These are phyloP conservation scores for Lutjanus argentimaculatus DNA, from an alignment of 2,797 vertebrate genomes.

Conservation along the genomic window DNA sequence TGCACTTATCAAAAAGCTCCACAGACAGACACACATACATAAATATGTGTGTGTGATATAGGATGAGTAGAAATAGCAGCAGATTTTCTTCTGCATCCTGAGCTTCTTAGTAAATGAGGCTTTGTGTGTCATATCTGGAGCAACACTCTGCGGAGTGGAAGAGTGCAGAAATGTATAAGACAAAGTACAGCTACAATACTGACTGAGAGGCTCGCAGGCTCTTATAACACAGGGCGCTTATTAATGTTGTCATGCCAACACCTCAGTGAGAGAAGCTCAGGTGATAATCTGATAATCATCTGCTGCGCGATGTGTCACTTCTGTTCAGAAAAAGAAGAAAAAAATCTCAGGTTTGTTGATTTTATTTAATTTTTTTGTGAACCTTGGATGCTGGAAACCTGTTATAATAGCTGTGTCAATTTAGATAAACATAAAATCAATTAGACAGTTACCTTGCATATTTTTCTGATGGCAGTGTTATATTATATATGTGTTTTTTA, in stretches of 20 bases:
- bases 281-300: not conserved
- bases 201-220: not conserved
- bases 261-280: not conserved
- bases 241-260: slow-evolving; percentile 14
- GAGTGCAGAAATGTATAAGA: not conserved
- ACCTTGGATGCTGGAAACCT: too few relatives aligned
- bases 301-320: not conserved
- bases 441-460: too few relatives aligned
- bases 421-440: too few relatives aligned
- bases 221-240: not conserved
- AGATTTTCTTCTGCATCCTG: not conserved
- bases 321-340: too few relatives aligned
- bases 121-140: slow-evolving; percentile 24
- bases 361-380: too few relatives aligned
- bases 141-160: not conserved
- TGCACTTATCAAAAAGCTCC: not conserved
- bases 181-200: too few relatives aligned
- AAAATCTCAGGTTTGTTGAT: too few relatives aligned
- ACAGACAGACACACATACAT: not conserved
- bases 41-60: not conserved
- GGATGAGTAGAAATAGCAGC: not conserved
- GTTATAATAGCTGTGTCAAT: too few relatives aligned
- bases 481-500: too few relatives aligned
- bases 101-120: not conserved
- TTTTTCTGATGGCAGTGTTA: too few relatives aligned